Base-by-base conservation (phyloP, 1,140 invertebrate genomes). In the Brachionus angularis region DNA sequence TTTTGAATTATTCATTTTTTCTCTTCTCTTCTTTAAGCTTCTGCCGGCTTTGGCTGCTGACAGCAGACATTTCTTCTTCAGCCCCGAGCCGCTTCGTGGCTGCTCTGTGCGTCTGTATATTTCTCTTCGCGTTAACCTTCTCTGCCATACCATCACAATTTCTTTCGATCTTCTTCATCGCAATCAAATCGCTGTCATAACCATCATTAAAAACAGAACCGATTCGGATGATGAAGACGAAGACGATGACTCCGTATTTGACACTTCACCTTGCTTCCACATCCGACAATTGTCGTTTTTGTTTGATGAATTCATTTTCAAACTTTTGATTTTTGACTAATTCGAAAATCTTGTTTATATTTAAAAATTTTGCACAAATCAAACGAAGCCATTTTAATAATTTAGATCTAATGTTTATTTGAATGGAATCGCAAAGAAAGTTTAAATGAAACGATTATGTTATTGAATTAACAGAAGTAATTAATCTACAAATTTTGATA, bases 151-250 rank as follows among this genome's bases (percentile, higher is more conserved):
- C 14, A n/a, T 58, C 50, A 18, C 62, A 34, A 1, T 46, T 14
- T 16, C 36, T 33, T 21, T 55, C 5, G 33, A 62, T 55, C 12
- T 72, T 34, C 3, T 49, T 34, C 8, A 62, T 34, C 14, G 53
- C 71, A n/a, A 58, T 58, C 31, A 58, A 16, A 25, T 72, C 53
- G 4, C 29, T 34, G 31, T 72, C 71, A 27, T 49, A 67, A 7
- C 71, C 71, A 23, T 72, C 71, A 16, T 71, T 62, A 23, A 67
- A 67, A 1, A 67, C 42, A 8, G 62, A 67, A n/a, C n/a, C 2
- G 62, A 67, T 2, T 67, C 42, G 2, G 62, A 42, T 10, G 39
- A 42, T 10, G 39, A 42, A 16, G 10, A 47, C 5, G 62, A 50
- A 18, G 53, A 58, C 18, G 53, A 58, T 4, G 3, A 5, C 1